phyloP scores from a whole-genome alignment of 2,888 invertebrate species.

The Lycia hirtaria region DNA sequence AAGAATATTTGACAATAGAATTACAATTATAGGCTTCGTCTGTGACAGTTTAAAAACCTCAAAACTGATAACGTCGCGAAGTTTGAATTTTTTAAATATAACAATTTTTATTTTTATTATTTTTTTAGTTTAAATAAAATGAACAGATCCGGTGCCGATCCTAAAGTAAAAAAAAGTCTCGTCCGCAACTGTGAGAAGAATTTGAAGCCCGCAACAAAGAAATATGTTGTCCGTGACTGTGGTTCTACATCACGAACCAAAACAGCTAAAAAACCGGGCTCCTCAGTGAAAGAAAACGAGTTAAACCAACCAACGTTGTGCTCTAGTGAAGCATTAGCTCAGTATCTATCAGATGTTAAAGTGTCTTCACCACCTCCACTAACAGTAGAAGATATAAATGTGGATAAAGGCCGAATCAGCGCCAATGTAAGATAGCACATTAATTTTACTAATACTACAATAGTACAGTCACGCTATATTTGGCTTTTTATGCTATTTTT shows the following conservation, averaged over 20 bases:
- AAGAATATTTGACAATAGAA: background rate
- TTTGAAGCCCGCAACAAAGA: slow-evolving; percentile 47
- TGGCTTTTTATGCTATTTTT: too few species aligned
- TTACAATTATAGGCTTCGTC: too few species aligned
- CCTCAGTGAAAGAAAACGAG: slow-evolving; percentile 53
- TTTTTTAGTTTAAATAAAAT: slow-evolving; percentile 43
- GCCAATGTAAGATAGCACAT: slow-evolving; percentile 59
- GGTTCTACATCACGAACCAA: slow-evolving; percentile 49
- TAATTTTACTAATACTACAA: too few species aligned
- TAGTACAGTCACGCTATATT: too few species aligned
- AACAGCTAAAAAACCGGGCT: slow-evolving; percentile 32
- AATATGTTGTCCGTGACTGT: slow-evolving; percentile 55
- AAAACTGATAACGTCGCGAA: background rate
- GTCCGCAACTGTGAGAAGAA: slow-evolving; percentile 68
- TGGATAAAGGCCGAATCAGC: slow-evolving; percentile 54
- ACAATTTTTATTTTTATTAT: slow-evolving; percentile 7
- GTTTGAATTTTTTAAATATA: slow-evolving; percentile 22
- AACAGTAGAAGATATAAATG: slow-evolving; percentile 54
- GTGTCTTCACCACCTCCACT: slow-evolving; percentile 50
- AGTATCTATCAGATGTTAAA: slow-evolving; percentile 65
- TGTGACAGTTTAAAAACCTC: background rate
- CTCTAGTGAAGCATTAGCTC: slow-evolving; percentile 71
- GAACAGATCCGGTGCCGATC: slow-evolving; percentile 63
- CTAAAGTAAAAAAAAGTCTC: slow-evolving; percentile 74
- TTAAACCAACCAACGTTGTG: slow-evolving; percentile 67